Conservation (phyloP, 2,888 invertebrate species). For the Caenorhabditis sinica region DNA sequence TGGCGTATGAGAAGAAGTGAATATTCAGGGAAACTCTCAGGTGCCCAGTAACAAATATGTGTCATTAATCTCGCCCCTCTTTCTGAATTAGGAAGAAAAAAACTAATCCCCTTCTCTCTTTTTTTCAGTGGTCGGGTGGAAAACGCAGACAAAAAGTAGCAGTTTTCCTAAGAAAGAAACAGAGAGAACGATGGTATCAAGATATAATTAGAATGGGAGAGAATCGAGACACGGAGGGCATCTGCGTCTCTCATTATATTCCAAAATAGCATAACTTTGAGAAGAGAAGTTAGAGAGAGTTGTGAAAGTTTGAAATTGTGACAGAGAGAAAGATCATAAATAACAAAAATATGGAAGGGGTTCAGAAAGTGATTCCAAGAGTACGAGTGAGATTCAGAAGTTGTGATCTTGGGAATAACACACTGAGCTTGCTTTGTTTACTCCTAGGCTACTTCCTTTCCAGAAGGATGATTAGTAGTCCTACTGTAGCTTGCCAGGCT, state of each 20-base stretch:
- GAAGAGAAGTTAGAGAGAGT: neutral
- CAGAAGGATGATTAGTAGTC: neutral
- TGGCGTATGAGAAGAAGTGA: no score
- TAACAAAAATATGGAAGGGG: neutral
- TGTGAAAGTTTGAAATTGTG: conserved; percentile 8
- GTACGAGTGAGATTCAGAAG: neutral
- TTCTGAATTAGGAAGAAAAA: conserved; percentile 2
- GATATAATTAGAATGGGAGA: conserved; percentile 7
- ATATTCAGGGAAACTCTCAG: neutral
- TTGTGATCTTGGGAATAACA: neutral
- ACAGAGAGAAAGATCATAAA: neutral
- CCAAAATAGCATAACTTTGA: conserved; percentile 9
- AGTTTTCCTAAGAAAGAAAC: conserved; percentile 14
- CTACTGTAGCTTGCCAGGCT: no score
- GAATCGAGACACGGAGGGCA: conserved; percentile 5
- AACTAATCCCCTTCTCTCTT: neutral
- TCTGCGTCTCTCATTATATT: conserved; percentile 31
- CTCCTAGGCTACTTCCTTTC: no score
- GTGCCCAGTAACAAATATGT: neutral
- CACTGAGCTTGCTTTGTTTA: neutral
- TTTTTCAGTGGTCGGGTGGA: conserved; percentile 1
- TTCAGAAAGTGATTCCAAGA: neutral
- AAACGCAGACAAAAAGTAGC: conserved; percentile 28
- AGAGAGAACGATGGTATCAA: conserved; percentile 28
- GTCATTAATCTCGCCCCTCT: neutral